Evolutionary conservation across 2,113 vertebrate species (phyloP).

Genomic region (Hassar affinis): DNA sequence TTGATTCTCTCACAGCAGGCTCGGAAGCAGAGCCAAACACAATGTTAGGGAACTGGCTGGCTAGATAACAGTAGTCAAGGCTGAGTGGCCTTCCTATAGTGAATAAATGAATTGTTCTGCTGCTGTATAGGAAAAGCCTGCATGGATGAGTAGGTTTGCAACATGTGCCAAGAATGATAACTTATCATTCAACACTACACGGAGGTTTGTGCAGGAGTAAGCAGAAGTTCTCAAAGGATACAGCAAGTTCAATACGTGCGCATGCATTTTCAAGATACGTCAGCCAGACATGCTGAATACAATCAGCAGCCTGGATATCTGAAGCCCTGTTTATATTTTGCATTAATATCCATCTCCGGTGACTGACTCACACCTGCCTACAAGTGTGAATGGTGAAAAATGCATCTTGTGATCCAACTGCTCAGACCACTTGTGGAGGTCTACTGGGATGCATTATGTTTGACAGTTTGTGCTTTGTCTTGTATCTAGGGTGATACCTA

Average conservation of each 20-base stretch:
- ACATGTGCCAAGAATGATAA: neutral
- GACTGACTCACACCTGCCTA: neutral
- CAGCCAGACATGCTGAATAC: neutral
- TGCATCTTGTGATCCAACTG: constrained; percentile 4
- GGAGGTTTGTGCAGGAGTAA: neutral
- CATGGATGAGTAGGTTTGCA: neutral
- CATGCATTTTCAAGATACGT: neutral
- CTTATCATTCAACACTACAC: neutral
- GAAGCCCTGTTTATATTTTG: neutral
- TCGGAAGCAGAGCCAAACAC: neutral
- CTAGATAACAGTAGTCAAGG: neutral
- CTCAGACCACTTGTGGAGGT: neutral
- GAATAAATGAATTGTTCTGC: neutral
- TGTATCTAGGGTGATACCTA: neutral
- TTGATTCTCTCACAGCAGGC: neutral
- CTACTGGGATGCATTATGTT: neutral
- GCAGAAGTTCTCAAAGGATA: neutral
- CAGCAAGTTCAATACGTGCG: neutral
- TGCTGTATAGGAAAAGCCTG: neutral
- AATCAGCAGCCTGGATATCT: neutral
- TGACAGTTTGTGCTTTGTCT: neutral
- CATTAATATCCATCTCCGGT: neutral
- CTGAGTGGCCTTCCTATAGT: neutral
- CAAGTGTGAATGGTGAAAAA: neutral
- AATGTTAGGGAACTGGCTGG: neutral